Evolutionary conservation across 1,140 invertebrate genomes (phyloP).

Genomic region (Drosophila lini): DNA sequence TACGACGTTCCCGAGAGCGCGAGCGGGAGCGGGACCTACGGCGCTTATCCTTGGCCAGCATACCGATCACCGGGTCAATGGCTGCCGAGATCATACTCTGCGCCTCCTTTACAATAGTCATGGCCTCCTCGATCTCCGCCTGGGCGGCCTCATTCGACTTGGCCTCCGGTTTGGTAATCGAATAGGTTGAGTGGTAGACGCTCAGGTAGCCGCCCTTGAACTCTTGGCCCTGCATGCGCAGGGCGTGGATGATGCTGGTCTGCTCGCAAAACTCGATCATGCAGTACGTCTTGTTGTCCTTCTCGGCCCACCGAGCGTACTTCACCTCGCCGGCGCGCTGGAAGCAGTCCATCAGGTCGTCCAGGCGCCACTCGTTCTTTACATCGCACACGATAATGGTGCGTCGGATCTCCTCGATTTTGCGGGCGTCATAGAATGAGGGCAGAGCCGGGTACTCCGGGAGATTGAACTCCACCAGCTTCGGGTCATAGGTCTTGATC

Average conservation of each 20-base stretch:
- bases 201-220: constrained; percentile 88
- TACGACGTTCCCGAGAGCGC: constrained; percentile 86
- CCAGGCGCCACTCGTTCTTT: constrained; percentile 88
- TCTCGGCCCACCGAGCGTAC: constrained; percentile 95
- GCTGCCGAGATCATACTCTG: constrained; percentile 96
- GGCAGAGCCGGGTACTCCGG: constrained; percentile 97
- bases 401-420: constrained; percentile 98
- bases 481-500: constrained; percentile 96
- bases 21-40: constrained; percentile 87
- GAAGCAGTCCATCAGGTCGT: constrained; percentile 95
- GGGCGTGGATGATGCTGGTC: constrained; percentile 92
- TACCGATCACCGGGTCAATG: constrained; percentile 94
- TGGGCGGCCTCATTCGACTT: constrained; percentile 98
- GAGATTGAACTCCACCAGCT: constrained; percentile 92
- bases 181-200: constrained; percentile 95
- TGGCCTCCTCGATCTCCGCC: constrained; percentile 97
- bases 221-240: constrained; percentile 93
- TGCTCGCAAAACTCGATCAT: constrained; percentile 98
- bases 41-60: constrained; percentile 92
- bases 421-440: constrained; percentile 93
- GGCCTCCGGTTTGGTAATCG: constrained; percentile 96
- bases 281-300: constrained; percentile 91
- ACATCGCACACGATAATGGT: constrained; percentile 94
- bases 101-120: constrained; percentile 97
- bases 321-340: constrained; percentile 95